These are phyloP conservation scores for Trissolcus basalis DNA, from an alignment of 1,140 invertebrate species.

Conservation along the genomic window DNA sequence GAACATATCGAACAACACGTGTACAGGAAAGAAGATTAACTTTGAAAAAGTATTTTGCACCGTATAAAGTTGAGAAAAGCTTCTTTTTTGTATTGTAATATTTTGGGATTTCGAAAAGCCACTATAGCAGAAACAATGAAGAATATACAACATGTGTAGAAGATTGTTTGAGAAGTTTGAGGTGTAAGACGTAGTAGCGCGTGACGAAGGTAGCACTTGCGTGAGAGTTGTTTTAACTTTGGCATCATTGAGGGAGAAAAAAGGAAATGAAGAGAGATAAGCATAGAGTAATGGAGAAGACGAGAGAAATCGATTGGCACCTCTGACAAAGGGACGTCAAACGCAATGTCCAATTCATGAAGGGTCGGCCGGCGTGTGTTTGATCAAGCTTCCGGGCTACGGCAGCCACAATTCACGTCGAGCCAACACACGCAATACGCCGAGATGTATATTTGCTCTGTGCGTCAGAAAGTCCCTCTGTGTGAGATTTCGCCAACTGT, in stretches of 20 bases:
- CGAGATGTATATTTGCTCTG: slow-evolving; percentile 54
- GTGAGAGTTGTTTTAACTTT: slow-evolving; percentile 32
- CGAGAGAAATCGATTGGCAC: slow-evolving; percentile 60
- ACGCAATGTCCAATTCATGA: slow-evolving; percentile 60
- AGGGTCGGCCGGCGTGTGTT: slow-evolving; percentile 58
- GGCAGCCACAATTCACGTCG: slow-evolving; percentile 54
- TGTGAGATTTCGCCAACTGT: slow-evolving; percentile 52
- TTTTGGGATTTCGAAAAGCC: too few species aligned
- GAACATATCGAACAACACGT: too few species aligned
- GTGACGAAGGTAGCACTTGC: slow-evolving; percentile 16
- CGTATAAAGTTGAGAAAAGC: too few species aligned
- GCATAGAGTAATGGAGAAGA: slow-evolving; percentile 39
- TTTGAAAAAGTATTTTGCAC: too few species aligned
- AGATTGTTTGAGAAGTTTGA: neutral
- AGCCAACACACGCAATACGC: slow-evolving; percentile 55
- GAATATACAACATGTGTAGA: too few species aligned
- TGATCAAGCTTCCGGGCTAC: slow-evolving; percentile 59
- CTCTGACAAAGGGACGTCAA: slow-evolving; percentile 59
- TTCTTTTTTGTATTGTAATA: too few species aligned
- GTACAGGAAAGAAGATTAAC: too few species aligned
- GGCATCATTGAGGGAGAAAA: slow-evolving; percentile 13
- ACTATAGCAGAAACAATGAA: too few species aligned
- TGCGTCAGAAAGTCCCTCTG: slow-evolving; percentile 54
- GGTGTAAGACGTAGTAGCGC: neutral
- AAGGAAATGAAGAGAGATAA: slow-evolving; percentile 47